phyloP scores from a whole-genome alignment of 2,888 invertebrate species.

The Heliconius erato region DNA sequence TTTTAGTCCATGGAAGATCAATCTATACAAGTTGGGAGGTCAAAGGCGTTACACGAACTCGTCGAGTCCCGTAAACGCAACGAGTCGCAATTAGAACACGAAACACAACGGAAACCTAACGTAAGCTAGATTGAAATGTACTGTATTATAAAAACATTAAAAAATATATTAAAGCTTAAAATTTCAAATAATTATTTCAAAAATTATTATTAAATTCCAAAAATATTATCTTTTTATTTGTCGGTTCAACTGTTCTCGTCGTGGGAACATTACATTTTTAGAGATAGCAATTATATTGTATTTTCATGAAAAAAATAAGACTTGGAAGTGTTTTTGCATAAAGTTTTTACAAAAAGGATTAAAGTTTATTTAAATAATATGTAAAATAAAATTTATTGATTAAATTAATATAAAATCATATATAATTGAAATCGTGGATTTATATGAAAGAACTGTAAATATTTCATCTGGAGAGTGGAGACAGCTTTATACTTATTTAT shows the following conservation, averaged over 20 bases:
- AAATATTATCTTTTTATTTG: not conserved
- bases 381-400: too few relatives aligned
- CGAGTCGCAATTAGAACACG: conserved; percentile 18
- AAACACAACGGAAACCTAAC: conserved; percentile 18
- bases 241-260: not conserved
- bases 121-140: conserved; percentile 3
- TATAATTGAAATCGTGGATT: too few relatives aligned
- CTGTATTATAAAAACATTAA: not conserved
- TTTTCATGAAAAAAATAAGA: not conserved
- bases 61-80: conserved; percentile 62
- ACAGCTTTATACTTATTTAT: too few relatives aligned
- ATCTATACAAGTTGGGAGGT: conserved; percentile 71
- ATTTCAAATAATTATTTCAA: too few relatives aligned
- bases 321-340: too few relatives aligned
- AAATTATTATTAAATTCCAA: not conserved
- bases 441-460: too few relatives aligned
- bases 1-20: conserved; percentile 60
- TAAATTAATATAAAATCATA: too few relatives aligned
- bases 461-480: too few relatives aligned
- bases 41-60: conserved; percentile 74
- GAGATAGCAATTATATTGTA: too few relatives aligned
- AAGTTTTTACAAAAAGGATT: too few relatives aligned
- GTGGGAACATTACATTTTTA: not conserved
- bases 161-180: too few relatives aligned
- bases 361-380: too few relatives aligned